Base-by-base conservation (phyloP, 2,113 vertebrate species). In the Hippoglossus stenolepis region DNA sequence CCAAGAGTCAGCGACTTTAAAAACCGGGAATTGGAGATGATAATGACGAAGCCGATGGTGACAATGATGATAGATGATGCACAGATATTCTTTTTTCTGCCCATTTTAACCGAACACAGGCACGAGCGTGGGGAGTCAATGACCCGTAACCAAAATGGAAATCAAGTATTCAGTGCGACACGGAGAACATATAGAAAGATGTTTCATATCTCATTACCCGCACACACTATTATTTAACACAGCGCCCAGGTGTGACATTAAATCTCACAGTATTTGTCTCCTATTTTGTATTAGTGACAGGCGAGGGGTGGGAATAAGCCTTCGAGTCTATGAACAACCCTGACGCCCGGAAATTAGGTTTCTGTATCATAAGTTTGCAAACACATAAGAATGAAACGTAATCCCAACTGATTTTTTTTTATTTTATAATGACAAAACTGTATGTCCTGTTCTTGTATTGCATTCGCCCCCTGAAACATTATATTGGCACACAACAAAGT, bases 121-220 rank as follows among this genome's bases (percentile, higher is more conserved):
- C 45, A 3, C 1, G 40, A 56, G 28, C 31, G 18, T 10, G 17
- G 45, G 45, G 20, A 49, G 82, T 70, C 70, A 82, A 78, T 76
- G 68, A 56, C 31, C 61, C 53, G 65, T 10, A 38, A 70, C 28
- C 71, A 31, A 71, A 82, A 74, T 57, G 65, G 65, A 80, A 82
- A 64, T 68, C 15, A 31, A 61, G 68, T 31, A n/a, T 53, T 84
- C 60, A 26, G 43, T 24, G 20, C 3, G 2, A 73, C 75, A 63
- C 11, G 43, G 31, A 3, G 23, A 13, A 61, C 56, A 28, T 61
- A 73, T 11, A 81, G 64, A 83, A 49, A 73, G 54, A 78, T 26
- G 71, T 75, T 84, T 80, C 62, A 83, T 85, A 78, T 77, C 75
- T 85, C 81, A 85, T 88, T 81, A 85, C 70, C 67, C 66, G 49